Conservation (phyloP, 2,797 vertebrate genomes). For the Typhlichthys eigenmanni region DNA sequence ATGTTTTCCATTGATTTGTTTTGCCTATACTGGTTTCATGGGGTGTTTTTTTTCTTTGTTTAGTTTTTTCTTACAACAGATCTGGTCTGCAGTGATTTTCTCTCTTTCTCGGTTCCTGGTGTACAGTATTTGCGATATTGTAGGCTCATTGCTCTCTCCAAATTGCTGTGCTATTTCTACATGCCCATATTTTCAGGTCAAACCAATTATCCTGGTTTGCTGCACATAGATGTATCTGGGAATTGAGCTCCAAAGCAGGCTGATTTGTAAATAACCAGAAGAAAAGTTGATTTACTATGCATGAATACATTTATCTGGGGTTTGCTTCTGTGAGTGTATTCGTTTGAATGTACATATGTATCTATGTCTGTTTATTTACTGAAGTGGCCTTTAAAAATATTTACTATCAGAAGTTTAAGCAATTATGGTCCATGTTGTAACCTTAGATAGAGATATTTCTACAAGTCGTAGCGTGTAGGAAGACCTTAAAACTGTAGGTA, state of each 20-base stretch:
- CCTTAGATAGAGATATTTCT: slow-evolving; percentile 18
- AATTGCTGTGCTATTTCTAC: slow-evolving; percentile 14
- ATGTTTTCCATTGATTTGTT: background rate
- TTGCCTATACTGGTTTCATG: slow-evolving; percentile 18
- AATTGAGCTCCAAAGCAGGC: slow-evolving; percentile 46
- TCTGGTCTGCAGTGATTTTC: slow-evolving; percentile 4
- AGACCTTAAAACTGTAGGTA: slow-evolving; percentile 30
- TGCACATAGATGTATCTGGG: slow-evolving; percentile 51
- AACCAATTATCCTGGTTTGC: slow-evolving; percentile 56
- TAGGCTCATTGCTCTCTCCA: slow-evolving; percentile 32
- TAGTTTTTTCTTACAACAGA: background rate
- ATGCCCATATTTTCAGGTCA: slow-evolving; percentile 50
- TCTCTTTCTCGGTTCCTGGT: slow-evolving; percentile 7
- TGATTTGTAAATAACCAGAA: slow-evolving; percentile 60
- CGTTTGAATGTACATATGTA: slow-evolving; percentile 38
- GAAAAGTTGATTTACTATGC: slow-evolving; percentile 56
- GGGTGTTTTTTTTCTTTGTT: background rate
- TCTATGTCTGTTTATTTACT: slow-evolving; percentile 56
- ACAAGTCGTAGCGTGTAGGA: background rate
- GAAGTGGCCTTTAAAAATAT: slow-evolving; percentile 50
- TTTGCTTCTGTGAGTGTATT: slow-evolving; percentile 24
- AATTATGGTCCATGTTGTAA: slow-evolving; percentile 50
- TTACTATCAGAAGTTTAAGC: slow-evolving; percentile 51
- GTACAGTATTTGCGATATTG: slow-evolving; percentile 20
- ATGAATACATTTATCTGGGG: slow-evolving; percentile 52